Percentiles rank a stretch among this genome's conserved stretches.
phyloP scores from a whole-genome alignment of 23 tunicate genomes.

The Clavelina lepadiformis region DNA sequence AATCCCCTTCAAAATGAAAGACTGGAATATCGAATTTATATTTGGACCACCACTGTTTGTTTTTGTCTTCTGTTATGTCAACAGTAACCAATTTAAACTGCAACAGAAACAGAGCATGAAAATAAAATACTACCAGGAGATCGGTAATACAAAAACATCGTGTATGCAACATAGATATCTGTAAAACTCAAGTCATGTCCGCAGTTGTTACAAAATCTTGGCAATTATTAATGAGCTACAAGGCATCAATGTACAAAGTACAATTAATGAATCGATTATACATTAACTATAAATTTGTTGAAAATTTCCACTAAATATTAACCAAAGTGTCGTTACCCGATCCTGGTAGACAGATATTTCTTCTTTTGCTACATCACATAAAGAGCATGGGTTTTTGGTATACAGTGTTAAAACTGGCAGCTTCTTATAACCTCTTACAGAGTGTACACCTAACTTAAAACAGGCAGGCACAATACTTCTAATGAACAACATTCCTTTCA shows the following conservation, averaged over 20 bases:
- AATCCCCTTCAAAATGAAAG: constrained; percentile 83
- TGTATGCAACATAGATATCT: too few species aligned
- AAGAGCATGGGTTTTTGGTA: constrained; percentile 73
- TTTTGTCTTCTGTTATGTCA: constrained; percentile 39
- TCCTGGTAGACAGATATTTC: constrained; percentile 8
- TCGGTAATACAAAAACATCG: too few species aligned
- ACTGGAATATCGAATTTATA: constrained; percentile 93
- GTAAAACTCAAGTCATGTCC: too few species aligned
- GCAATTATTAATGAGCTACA: too few species aligned
- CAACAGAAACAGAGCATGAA: not conserved
- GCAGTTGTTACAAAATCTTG: too few species aligned
- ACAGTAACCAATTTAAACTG: constrained; percentile 48
- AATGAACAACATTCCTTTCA: too few species aligned
- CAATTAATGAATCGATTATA: too few species aligned
- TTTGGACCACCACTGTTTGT: constrained; percentile 51
- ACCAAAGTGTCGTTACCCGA: not conserved
- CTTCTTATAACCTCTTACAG: too few species aligned
- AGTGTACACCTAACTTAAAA: too few species aligned
- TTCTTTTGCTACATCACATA: constrained; percentile 77
- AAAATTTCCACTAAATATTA: constrained; percentile 1
- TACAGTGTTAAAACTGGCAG: constrained; percentile 67
- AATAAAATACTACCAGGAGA: too few species aligned
- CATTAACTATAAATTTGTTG: not conserved
- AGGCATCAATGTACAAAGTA: too few species aligned
- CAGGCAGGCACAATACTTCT: too few species aligned